Evolutionary conservation across 2,888 invertebrate genomes (phyloP).

Genomic region (Petrolisthes manimaculis): DNA sequence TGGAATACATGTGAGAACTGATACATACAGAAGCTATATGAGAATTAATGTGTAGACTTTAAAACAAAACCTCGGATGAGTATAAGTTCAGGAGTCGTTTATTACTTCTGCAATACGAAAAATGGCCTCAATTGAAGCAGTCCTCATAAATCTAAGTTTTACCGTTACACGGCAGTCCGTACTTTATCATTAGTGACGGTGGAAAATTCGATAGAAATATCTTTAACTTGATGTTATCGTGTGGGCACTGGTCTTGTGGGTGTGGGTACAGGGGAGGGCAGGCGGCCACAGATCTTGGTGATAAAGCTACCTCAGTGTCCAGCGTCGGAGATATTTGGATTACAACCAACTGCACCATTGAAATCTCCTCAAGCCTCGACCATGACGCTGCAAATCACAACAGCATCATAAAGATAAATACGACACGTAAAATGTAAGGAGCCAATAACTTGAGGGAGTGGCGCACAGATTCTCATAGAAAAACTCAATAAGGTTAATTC

Average conservation of each 20-base stretch:
- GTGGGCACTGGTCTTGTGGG: not conserved
- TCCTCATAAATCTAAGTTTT: not conserved
- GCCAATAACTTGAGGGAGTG: too few species aligned
- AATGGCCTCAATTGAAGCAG: too few species aligned
- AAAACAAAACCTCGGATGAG: too few species aligned
- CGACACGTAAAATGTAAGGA: too few species aligned
- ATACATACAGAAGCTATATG: too few species aligned
- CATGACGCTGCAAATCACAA: too few species aligned
- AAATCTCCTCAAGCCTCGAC: not conserved
- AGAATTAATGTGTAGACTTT: too few species aligned
- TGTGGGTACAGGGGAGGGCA: not conserved
- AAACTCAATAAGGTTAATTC: not conserved
- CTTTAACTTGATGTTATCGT: too few species aligned
- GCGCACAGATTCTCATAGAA: not conserved
- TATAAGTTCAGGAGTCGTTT: too few species aligned
- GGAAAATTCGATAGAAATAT: not conserved
- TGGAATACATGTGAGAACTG: too few species aligned
- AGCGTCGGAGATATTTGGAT: not conserved
- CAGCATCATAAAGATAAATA: too few species aligned
- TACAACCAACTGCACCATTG: not conserved
- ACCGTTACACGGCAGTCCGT: not conserved
- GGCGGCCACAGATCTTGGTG: not conserved
- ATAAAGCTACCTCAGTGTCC: not conserved
- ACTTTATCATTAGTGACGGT: not conserved
- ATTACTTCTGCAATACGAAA: too few species aligned